Base-by-base conservation (phyloP, 2,797 vertebrate species). In the Odontamblyopus rebecca region DNA sequence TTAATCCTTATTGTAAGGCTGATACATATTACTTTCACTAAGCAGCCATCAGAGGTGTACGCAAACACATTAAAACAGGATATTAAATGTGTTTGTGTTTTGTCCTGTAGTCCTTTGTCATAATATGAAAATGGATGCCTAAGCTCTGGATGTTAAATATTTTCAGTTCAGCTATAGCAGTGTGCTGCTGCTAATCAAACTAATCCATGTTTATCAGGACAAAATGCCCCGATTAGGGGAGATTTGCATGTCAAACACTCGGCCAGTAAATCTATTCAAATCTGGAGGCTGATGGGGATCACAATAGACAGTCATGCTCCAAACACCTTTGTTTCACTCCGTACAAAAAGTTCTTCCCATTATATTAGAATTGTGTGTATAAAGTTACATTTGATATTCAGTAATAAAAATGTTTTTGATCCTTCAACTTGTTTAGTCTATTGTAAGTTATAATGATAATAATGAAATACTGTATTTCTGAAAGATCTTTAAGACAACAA, bases 121-220 rank as follows among this genome's bases (percentile, higher is more conserved):
- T 26, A 51, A 41, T 61, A 18, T 70, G 60, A 64, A 72, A 74
- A 81, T 75, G 18, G 30, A 82, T 71, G 66, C 59, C n/a, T n/a
- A 61, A 79, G 59, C 51, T 68, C n/a, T 30, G 29, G 61, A 32
- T 61, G 61, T 80, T 60, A 70, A 70, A 78, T 54, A 23, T 73
- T 16, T 72, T 78, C 68, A 68, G 68, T 66, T 76, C 66, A 70
- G 71, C 76, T 80, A 81, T 86, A 82, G 81, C 72, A 72, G 59
- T 70, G 67, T 77, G 73, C 79, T 77, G 73, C 79, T 84, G 82
- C 79, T 88, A 85, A 85, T 79, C 82, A 83, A 81, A 74, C 50
- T 89, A 91, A 93, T 93, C 89, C 81, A 65, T 88, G 82, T 90
- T 92, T 91, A 90, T 89, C 85, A 87, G 76, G 80, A 72, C 80